Evolutionary conservation across 2,797 vertebrate species (phyloP).

Genomic region (Bucorvus abyssinicus): DNA sequence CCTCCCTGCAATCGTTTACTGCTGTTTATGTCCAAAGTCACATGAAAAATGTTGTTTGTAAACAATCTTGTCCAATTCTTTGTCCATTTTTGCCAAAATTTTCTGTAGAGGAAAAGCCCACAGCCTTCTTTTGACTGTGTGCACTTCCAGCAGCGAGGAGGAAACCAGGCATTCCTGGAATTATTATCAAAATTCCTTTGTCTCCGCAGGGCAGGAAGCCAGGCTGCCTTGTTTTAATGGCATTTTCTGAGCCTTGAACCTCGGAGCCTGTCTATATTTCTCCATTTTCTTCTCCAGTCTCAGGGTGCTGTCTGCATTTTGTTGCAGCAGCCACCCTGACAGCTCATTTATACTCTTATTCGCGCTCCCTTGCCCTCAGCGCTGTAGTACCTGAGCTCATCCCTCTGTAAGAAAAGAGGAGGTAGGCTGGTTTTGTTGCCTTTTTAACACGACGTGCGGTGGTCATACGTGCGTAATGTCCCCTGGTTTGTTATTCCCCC

Average conservation of each 20-base stretch:
- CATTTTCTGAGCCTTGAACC: constrained; percentile 20
- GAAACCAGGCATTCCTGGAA: constrained; percentile 54
- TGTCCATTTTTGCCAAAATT: neutral
- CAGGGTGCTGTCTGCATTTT: neutral
- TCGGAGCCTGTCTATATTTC: neutral
- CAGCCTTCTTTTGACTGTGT: neutral
- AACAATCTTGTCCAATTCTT: neutral
- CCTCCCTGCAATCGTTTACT: neutral
- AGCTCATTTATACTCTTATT: neutral
- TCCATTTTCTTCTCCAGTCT: neutral
- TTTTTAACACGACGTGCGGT: neutral
- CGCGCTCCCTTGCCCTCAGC: neutral
- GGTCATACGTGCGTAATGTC: neutral
- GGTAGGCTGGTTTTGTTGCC: neutral
- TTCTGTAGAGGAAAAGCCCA: neutral
- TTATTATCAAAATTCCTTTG: constrained; percentile 37
- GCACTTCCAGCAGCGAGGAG: neutral
- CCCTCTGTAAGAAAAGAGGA: neutral
- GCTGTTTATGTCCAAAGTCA: neutral
- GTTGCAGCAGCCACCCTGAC: neutral
- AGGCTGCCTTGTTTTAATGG: neutral
- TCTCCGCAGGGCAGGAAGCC: constrained; percentile 29
- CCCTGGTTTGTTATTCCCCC: neutral
- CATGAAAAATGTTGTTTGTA: neutral
- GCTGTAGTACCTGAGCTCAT: neutral